Evolutionary conservation across 2,797 vertebrate species (phyloP).

Genomic region (Thalassophryne amazonica): DNA sequence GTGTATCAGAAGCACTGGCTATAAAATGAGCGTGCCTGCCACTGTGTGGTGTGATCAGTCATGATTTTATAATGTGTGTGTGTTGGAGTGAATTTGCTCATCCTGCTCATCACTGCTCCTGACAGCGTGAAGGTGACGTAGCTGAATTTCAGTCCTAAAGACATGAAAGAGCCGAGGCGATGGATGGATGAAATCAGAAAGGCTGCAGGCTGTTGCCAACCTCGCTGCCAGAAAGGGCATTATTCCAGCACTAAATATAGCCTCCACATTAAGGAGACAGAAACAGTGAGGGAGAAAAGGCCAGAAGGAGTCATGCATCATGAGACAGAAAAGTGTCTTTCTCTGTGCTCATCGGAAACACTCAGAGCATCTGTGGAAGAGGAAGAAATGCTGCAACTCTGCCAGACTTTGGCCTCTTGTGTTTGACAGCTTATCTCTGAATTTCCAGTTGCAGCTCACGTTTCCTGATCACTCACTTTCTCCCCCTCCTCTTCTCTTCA

Average conservation of each 20-base stretch:
- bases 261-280: constrained; percentile 70
- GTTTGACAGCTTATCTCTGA: too few relatives aligned
- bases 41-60: not conserved
- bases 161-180: not conserved
- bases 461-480: not conserved
- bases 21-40: not conserved
- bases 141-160: too few relatives aligned
- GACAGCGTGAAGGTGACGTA: too few relatives aligned
- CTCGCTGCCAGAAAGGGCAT: constrained; percentile 72
- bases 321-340: constrained; percentile 27
- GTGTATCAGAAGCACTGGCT: not conserved
- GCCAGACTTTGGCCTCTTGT: not conserved
- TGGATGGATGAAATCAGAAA: constrained; percentile 33
- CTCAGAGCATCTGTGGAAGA: not conserved
- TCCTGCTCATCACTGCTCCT: too few relatives aligned
- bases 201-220: constrained; percentile 61
- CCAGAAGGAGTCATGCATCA: constrained; percentile 59
- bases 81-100: not conserved
- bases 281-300: constrained; percentile 44
- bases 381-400: not conserved
- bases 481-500: constrained; percentile 10
- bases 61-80: not conserved
- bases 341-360: not conserved
- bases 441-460: not conserved
- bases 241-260: constrained; percentile 80